These are phyloP conservation scores for Cydia pomonella DNA, from an alignment of 1,140 invertebrate species.

Conservation along the genomic window DNA sequence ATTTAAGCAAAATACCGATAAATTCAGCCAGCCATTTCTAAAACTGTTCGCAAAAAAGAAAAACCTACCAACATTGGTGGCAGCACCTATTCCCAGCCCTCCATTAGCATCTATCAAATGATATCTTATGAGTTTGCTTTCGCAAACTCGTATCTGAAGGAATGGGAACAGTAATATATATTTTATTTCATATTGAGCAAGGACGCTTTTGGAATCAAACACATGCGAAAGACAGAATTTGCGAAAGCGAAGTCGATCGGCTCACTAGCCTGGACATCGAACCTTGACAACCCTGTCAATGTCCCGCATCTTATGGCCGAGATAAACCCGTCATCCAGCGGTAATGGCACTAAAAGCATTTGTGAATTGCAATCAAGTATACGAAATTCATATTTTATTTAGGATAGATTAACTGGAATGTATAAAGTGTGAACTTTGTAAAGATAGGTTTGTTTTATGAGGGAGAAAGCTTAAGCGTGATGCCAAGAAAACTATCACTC, in stretches of 20 bases:
- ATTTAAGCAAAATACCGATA: constrained; percentile 9
- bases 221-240: neutral
- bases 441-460: constrained; percentile 18
- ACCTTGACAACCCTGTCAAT: constrained; percentile 56
- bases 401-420: constrained; percentile 28
- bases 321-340: constrained; percentile 59
- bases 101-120: constrained; percentile 69
- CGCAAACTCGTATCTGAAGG: neutral
- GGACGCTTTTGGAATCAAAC: neutral
- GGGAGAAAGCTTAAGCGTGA: neutral
- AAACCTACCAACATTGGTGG: constrained; percentile 21
- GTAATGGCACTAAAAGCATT: constrained; percentile 53
- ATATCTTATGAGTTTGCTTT: constrained; percentile 40
- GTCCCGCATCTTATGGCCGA: constrained; percentile 51
- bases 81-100: constrained; percentile 53
- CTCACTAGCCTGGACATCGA: constrained; percentile 50
- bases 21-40: constrained; percentile 1
- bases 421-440: constrained; percentile 27
- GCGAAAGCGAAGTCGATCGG: neutral
- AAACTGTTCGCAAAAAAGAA: constrained; percentile 5
- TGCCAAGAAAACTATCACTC: neutral
- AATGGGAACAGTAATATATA: neutral
- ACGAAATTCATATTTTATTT: constrained; percentile 25
- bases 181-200: neutral
- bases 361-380: constrained; percentile 53